Evolutionary conservation across 2,888 invertebrate genomes (phyloP).

Genomic region (Tetrapedia diversipes): DNA sequence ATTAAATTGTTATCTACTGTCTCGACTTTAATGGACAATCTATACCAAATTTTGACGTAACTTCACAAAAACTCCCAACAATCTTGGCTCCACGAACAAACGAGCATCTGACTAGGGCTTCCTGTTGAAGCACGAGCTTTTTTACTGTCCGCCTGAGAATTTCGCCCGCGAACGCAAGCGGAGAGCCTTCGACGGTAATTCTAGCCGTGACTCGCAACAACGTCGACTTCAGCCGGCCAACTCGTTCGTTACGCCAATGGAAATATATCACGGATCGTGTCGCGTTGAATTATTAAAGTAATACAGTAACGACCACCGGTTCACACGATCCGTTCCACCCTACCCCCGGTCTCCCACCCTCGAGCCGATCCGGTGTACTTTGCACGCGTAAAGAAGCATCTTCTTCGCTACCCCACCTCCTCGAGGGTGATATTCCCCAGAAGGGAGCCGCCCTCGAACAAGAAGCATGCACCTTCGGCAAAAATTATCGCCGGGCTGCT

Average conservation of each 20-base stretch:
- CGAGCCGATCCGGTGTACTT: slow-evolving; percentile 22
- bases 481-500: slow-evolving; percentile 58
- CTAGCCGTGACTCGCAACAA: slow-evolving; percentile 42
- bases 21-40: too few species aligned
- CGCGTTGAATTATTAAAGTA: slow-evolving; percentile 59
- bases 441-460: slow-evolving; percentile 36
- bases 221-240: slow-evolving; percentile 41
- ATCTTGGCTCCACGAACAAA: slow-evolving; percentile 7
- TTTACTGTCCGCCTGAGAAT: slow-evolving; percentile 35
- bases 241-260: slow-evolving; percentile 54
- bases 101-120: slow-evolving; percentile 6
- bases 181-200: slow-evolving; percentile 26
- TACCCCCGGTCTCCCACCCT: too few species aligned
- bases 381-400: slow-evolving; percentile 17
- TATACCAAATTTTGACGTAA: too few species aligned
- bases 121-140: slow-evolving; percentile 31
- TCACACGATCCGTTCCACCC: slow-evolving; percentile 22
- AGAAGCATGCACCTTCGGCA: slow-evolving; percentile 54
- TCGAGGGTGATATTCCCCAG: slow-evolving; percentile 56
- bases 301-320: slow-evolving; percentile 53
- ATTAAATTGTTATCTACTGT: too few species aligned
- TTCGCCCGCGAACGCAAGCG: slow-evolving; percentile 1
- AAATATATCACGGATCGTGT: slow-evolving; percentile 46
- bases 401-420: neutral
- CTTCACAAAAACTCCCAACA: neutral